phyloP scores from a whole-genome alignment of 1,140 invertebrate genomes.

The Epicauta chinensis region DNA sequence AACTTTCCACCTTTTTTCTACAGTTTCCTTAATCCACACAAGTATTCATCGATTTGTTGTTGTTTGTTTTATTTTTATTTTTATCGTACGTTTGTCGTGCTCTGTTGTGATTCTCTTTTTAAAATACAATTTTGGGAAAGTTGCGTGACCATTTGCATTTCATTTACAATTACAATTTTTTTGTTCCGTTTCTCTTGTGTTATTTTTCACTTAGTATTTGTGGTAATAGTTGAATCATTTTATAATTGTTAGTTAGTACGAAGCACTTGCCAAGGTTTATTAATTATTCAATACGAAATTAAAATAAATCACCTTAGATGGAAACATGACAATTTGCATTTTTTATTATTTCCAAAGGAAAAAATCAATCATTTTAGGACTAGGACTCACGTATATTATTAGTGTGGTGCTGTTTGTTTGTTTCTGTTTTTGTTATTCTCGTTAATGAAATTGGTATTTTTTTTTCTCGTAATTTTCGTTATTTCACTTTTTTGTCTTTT shows the following conservation, averaged over 20 bases:
- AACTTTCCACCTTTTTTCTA: slow-evolving; percentile 6
- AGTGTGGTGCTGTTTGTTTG: slow-evolving; percentile 12
- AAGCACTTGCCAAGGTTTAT: slow-evolving; percentile 17
- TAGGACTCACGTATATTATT: not conserved
- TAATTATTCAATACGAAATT: not conserved
- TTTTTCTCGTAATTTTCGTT: no score
- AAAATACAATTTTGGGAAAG: slow-evolving; percentile 14
- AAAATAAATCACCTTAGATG: slow-evolving; percentile 10
- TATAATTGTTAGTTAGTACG: slow-evolving; percentile 13
- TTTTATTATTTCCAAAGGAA: no score
- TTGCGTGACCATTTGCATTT: slow-evolving; percentile 12
- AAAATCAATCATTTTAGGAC: no score
- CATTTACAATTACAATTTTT: no score
- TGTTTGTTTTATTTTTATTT: slow-evolving; percentile 3
- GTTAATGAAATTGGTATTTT: no score
- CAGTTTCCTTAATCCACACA: no score
- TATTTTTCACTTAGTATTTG: slow-evolving; percentile 14
- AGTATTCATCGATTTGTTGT: no score
- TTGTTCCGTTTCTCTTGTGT: not conserved
- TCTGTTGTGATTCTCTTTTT: slow-evolving; percentile 9
- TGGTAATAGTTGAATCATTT: slow-evolving; percentile 16
- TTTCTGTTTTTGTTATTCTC: no score
- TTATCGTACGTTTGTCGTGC: slow-evolving; percentile 1
- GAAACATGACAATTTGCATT: no score
- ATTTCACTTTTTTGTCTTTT: no score